Evolutionary conservation across 2,797 vertebrate species (phyloP).

Genomic region (Cirrhinus molitorella): DNA sequence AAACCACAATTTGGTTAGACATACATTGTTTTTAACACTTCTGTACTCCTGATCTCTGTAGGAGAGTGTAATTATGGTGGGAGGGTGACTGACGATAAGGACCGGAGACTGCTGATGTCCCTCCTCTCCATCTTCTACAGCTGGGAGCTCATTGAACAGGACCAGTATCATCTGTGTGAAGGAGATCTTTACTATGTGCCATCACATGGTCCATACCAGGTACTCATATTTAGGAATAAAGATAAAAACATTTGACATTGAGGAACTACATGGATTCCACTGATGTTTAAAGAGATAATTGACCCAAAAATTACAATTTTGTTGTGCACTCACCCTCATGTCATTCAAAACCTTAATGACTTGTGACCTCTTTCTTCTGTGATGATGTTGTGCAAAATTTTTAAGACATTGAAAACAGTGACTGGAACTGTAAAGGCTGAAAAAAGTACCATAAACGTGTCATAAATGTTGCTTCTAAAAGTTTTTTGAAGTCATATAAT

Average conservation of each 20-base stretch:
- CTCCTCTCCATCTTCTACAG: constrained; percentile 90
- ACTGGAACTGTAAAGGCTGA: too few species aligned
- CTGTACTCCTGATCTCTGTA: constrained; percentile 62
- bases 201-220: constrained; percentile 85
- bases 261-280: neutral
- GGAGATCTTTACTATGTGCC: constrained; percentile 86
- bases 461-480: neutral
- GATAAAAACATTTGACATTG: neutral
- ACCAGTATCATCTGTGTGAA: constrained; percentile 82
- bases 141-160: constrained; percentile 82
- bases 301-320: neutral
- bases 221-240: constrained; percentile 59
- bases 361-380: too few species aligned
- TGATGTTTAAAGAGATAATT: neutral
- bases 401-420: too few species aligned
- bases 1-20: neutral
- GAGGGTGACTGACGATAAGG: constrained; percentile 95
- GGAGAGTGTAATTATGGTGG: constrained; percentile 98
- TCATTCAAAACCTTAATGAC: too few species aligned
- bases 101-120: constrained; percentile 90
- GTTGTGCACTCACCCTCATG: neutral
- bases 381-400: too few species aligned
- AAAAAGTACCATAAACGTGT: neutral
- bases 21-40: neutral
- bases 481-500: neutral